Evolutionary conservation across 2,113 vertebrate genomes (phyloP).

Genomic region (Stictonetta naevosa): DNA sequence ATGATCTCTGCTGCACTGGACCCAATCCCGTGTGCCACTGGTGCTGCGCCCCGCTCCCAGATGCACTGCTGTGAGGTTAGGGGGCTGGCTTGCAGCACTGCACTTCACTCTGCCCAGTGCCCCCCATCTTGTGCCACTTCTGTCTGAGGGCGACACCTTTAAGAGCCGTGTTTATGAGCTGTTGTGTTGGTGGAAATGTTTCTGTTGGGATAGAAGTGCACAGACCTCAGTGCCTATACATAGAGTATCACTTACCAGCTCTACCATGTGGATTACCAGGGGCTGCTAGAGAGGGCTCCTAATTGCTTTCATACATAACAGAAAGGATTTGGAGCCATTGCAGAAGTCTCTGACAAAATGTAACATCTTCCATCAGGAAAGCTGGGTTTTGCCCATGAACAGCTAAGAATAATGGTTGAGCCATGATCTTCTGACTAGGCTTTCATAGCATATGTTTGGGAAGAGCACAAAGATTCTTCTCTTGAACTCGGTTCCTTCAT

Average conservation of each 20-base stretch:
- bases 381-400: background rate
- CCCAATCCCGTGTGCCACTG: background rate
- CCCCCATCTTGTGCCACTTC: background rate
- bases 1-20: background rate
- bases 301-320: too few relatives aligned
- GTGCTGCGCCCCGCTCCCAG: background rate
- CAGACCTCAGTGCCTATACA: background rate
- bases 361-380: background rate
- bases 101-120: background rate
- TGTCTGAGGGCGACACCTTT: background rate
- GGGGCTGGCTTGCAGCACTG: background rate
- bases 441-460: background rate
- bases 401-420: background rate
- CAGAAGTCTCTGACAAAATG: background rate
- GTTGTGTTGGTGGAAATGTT: background rate
- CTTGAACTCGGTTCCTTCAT: background rate
- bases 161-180: background rate
- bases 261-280: background rate
- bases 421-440: background rate
- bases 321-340: background rate
- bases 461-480: background rate
- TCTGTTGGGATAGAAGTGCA: background rate
- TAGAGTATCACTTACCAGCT: background rate
- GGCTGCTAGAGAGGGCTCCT: background rate
- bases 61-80: background rate